phyloP scores from a whole-genome alignment of 2,888 invertebrate species.

The Dysmachus trigonus region DNA sequence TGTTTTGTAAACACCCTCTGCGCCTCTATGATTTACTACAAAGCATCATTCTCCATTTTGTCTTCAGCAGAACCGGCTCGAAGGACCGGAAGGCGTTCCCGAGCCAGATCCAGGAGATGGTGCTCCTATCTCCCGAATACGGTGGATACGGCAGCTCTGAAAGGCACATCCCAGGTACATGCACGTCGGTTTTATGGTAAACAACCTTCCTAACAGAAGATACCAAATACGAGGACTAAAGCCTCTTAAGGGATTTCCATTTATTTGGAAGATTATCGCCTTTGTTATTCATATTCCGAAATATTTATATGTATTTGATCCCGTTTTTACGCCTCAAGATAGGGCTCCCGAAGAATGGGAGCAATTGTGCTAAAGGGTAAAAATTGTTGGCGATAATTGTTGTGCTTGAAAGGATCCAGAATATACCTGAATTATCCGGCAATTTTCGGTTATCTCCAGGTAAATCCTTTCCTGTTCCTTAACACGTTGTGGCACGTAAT shows the following conservation, averaged over 20 bases:
- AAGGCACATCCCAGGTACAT: neutral
- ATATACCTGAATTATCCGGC: neutral
- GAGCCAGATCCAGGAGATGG: neutral
- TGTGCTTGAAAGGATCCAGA: neutral
- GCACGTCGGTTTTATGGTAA: constrained; percentile 31
- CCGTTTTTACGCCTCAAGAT: constrained; percentile 1
- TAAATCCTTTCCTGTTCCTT: neutral
- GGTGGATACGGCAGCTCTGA: neutral
- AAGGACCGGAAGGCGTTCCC: constrained; percentile 7
- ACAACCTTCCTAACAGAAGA: constrained; percentile 19
- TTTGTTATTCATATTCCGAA: constrained; percentile 38
- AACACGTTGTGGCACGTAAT: neutral
- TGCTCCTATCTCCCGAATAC: neutral
- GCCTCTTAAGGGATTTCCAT: constrained; percentile 39
- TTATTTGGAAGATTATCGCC: constrained; percentile 41
- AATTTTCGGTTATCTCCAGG: neutral
- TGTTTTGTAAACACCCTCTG: constrained; percentile 39
- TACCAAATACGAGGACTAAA: constrained; percentile 20
- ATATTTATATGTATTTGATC: constrained; percentile 27
- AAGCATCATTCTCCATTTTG: constrained; percentile 21
- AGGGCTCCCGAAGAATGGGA: neutral
- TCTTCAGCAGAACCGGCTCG: constrained; percentile 3
- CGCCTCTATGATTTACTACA: constrained; percentile 18
- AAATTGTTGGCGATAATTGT: neutral
- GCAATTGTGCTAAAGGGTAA: constrained; percentile 1